These are phyloP conservation scores for Drosophila anomalipes DNA, from an alignment of 2,888 invertebrate genomes.

Conservation along the genomic window DNA sequence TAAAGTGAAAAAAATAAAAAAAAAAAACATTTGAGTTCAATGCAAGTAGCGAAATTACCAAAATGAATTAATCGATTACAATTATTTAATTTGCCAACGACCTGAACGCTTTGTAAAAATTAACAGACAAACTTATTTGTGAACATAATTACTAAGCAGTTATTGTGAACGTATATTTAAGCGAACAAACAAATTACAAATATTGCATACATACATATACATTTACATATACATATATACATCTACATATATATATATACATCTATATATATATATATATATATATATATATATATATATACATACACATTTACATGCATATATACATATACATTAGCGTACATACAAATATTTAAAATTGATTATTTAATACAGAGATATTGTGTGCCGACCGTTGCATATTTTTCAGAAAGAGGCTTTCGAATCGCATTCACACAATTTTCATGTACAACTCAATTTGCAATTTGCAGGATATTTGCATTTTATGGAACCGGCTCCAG, in stretches of 20 bases:
- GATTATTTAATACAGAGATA: constrained; percentile 27
- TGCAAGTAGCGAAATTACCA: constrained; percentile 54
- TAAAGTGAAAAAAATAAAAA: constrained; percentile 4
- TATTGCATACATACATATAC: constrained; percentile 42
- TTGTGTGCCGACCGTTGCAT: constrained; percentile 38
- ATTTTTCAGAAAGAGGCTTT: constrained; percentile 41
- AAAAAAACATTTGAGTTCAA: constrained; percentile 37
- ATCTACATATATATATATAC: constrained; percentile 53
- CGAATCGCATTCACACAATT: constrained; percentile 29
- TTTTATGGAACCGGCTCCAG: constrained; percentile 25
- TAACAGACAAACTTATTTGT: constrained; percentile 54
- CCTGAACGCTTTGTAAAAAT: constrained; percentile 73
- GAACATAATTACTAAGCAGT: constrained; percentile 72
- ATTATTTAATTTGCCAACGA: constrained; percentile 67
- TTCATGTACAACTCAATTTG: constrained; percentile 13
- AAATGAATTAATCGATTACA: constrained; percentile 30
- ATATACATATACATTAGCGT: constrained; percentile 58
- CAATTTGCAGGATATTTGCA: constrained; percentile 35
- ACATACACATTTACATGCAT: constrained; percentile 35
- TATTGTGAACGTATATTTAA: constrained; percentile 76
- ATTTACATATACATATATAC: constrained; percentile 44
- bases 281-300: constrained; percentile 32
- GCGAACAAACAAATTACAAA: constrained; percentile 63
- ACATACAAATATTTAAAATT: constrained; percentile 45
- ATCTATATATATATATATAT: constrained; percentile 32